Evolutionary conservation across 2,888 invertebrate genomes (phyloP).

Genomic region (Microctonus aethiopoides): DNA sequence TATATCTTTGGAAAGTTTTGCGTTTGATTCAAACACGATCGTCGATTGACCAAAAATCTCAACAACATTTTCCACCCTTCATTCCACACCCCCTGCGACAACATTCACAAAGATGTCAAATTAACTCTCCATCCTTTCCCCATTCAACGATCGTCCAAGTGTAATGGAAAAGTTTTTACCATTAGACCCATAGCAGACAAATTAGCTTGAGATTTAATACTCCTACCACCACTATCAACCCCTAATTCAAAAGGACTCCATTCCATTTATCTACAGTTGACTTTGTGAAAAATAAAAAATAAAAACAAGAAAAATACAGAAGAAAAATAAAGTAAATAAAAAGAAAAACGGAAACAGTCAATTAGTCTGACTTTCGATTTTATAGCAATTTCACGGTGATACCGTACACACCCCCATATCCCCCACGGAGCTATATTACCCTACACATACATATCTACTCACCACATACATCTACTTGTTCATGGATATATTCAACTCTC

Average conservation of each 20-base stretch:
- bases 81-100: neutral
- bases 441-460: neutral
- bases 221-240: neutral
- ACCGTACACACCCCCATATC: neutral
- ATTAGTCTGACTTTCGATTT: conserved; percentile 33
- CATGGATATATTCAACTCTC: neutral
- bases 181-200: conserved; percentile 36
- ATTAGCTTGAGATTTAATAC: conserved; percentile 35
- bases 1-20: neutral
- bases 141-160: conserved; percentile 26
- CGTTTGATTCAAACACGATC: neutral
- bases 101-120: conserved; percentile 3
- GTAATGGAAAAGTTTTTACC: conserved; percentile 44
- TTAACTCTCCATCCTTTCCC: neutral
- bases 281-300: conserved; percentile 23
- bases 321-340: conserved; percentile 1
- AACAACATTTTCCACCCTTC: neutral
- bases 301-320: conserved; percentile 1
- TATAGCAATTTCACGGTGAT: conserved; percentile 1
- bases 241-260: conserved; percentile 15
- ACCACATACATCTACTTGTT: neutral
- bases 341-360: conserved; percentile 26
- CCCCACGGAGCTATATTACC: neutral
- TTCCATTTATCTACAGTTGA: conserved; percentile 9
- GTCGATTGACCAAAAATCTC: neutral